These are phyloP conservation scores for Tinamus major DNA, from an alignment of 2,797 vertebrate species.

Conservation along the genomic window DNA sequence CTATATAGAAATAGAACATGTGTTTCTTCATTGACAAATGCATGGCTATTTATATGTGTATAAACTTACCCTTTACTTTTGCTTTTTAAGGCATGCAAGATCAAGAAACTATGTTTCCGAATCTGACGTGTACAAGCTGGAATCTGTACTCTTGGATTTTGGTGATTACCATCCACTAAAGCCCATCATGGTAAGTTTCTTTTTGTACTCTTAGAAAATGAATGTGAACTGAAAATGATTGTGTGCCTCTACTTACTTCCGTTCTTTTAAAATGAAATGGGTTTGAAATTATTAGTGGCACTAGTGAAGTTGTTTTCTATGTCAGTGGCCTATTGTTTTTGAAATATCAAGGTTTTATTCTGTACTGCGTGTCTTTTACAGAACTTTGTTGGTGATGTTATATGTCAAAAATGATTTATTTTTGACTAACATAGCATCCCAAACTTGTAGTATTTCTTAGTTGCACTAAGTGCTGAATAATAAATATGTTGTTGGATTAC, in stretches of 20 bases:
- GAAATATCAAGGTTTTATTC: not conserved
- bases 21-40: not conserved
- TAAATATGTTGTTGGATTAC: slow-evolving; percentile 18
- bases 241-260: not conserved
- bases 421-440: not conserved
- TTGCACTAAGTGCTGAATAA: slow-evolving; percentile 37
- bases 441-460: slow-evolving; percentile 1
- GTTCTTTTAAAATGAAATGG: not conserved
- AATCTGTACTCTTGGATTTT: slow-evolving; percentile 83
- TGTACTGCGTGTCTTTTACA: not conserved
- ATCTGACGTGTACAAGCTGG: slow-evolving; percentile 80
- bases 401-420: not conserved
- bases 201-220: not conserved
- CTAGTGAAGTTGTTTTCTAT: not conserved
- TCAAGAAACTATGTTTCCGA: slow-evolving; percentile 88
- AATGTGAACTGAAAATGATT: not conserved
- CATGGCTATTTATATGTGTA: not conserved
- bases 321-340: not conserved
- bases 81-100: slow-evolving; percentile 85
- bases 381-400: not conserved
- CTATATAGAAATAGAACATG: accelerated
- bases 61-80: not conserved
- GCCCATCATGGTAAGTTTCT: slow-evolving; percentile 87
- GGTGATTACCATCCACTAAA: slow-evolving; percentile 95
- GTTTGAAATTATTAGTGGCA: not conserved